Evolutionary conservation across 2,113 vertebrate species (phyloP), one percentile per base, ranked within the genome.

Genomic region (Halichoerus grypus): DNA sequence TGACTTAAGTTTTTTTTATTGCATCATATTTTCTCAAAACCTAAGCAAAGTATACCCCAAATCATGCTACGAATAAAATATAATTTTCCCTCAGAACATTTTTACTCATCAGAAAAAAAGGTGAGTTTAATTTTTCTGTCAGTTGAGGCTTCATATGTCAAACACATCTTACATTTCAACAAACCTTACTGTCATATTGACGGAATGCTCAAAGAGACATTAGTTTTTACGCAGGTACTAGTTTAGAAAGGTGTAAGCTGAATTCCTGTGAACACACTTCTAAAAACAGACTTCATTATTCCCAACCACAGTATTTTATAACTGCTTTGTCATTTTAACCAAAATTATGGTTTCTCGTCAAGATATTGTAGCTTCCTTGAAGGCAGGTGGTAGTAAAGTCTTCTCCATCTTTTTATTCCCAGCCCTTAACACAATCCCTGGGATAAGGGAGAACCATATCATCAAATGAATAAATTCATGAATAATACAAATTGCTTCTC

Each of bases 91-190:
- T 97, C 39, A 97, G 96, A 79, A 97, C 71, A 79, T 79, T 95
- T 97, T 95, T 42, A 33, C 15, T 81, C 31, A 79, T 74, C 10
- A 88, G 79, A 31, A 14, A 92, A 92, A 93, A 96, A 22, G 90
- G 76, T 67, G 2, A 69, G 86, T 93, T 98, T 96, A 97, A 97
- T 96, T 94, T 97, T 97, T 97, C 93, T 98, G 76, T 96, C 91
- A 97, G 22, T 85, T 92, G 72, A 95, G 36, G 87, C 51, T 16
- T 96, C 57, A 55, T 49, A n/a, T 76, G 81, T 97, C 81, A 97
- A 98, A 98, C 5, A 95, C 13, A 82, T 85, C 71, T 82, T 88
- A 77, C 19, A 81, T 97, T 94, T 97, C 72, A 97, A 97, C 53
- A 98, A 98, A 96, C 18, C 77, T 88, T 95, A 67, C 71, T 96